These are phyloP conservation scores for Diacarnus erythraeanus DNA, from an alignment of 37 sponge, comb jelly and placozoan species.

Conservation along the genomic window DNA sequence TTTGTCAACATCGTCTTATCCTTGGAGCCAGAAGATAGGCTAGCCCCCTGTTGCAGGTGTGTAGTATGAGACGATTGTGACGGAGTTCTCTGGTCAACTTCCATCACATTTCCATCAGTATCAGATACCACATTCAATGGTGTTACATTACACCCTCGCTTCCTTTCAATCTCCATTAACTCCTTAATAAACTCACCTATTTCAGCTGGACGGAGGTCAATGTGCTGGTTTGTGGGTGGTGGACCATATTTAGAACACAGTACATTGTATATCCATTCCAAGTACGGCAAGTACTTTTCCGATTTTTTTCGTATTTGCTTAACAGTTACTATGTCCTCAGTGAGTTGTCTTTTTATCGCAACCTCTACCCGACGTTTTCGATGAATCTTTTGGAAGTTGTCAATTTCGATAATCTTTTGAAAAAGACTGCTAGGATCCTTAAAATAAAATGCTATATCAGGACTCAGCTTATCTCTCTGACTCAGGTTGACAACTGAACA, in stretches of 20 bases:
- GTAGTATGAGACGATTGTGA: neutral
- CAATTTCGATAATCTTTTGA: neutral
- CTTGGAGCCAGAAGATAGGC: neutral
- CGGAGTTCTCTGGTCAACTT: neutral
- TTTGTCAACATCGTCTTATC: neutral
- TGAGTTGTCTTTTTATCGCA: neutral
- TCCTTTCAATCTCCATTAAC: neutral
- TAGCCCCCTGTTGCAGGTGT: neutral
- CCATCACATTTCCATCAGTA: neutral
- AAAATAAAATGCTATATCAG: neutral
- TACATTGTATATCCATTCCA: neutral
- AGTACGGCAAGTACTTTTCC: neutral
- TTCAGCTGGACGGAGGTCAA: neutral
- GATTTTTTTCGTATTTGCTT: neutral
- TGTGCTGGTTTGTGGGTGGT: neutral
- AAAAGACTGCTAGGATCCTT: neutral
- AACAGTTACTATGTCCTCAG: neutral
- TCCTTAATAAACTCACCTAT: neutral
- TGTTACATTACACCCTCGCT: neutral
- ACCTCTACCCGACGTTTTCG: neutral
- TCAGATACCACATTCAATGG: neutral
- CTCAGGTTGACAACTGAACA: slow-evolving; percentile 5
- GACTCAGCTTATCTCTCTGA: neutral
- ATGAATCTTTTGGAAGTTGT: slow-evolving; percentile 4
- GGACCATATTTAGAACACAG: neutral